Base-by-base conservation (phyloP, 1,140 invertebrate species). In the Aradophagus sp. region DNA sequence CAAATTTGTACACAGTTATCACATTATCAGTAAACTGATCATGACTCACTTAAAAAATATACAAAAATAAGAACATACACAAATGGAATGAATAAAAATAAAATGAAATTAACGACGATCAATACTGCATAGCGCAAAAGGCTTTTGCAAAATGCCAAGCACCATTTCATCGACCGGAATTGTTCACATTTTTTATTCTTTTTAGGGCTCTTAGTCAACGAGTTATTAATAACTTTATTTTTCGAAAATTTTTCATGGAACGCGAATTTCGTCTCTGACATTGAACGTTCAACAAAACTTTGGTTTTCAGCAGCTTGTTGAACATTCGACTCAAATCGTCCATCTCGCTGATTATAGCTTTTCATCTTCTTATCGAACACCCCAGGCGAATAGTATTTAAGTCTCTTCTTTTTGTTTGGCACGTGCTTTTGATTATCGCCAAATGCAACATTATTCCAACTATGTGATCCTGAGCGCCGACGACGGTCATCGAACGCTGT, bases 311-410 rank as follows among this genome's bases (percentile, higher is more conserved):
- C n/a, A n/a, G n/a, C n/a, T n/a, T n/a, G n/a, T n/a, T n/a, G n/a
- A n/a, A n/a, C n/a, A n/a, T n/a, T n/a, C n/a, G n/a, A n/a, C n/a
- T n/a, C n/a, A n/a, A n/a, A n/a, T n/a, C n/a, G n/a, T n/a, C n/a
- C n/a, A n/a, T n/a, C n/a, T n/a, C n/a, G n/a, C n/a, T n/a, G n/a
- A n/a, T n/a, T n/a, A n/a, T n/a, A n/a, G n/a, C n/a, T n/a, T n/a
- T n/a, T n/a, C n/a, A 3, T 58, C 44, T 20, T 63, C 48, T 71
- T 62, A 11, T 50, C 41, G 16, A 77, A 74, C n/a, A 36, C 72
- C 1, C 63, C 74, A 5, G 32, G 61, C 71, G 65, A 74, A 29
- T 70, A 61, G 16, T 73, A 68, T 39, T 74, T 38, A 5, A 39
- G 7, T 63, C 42, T 63, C 20, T 32, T 41, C 39, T 58, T 45